Conservation (phyloP, 2,113 vertebrate species). For the Cygnus buccinator region DNA sequence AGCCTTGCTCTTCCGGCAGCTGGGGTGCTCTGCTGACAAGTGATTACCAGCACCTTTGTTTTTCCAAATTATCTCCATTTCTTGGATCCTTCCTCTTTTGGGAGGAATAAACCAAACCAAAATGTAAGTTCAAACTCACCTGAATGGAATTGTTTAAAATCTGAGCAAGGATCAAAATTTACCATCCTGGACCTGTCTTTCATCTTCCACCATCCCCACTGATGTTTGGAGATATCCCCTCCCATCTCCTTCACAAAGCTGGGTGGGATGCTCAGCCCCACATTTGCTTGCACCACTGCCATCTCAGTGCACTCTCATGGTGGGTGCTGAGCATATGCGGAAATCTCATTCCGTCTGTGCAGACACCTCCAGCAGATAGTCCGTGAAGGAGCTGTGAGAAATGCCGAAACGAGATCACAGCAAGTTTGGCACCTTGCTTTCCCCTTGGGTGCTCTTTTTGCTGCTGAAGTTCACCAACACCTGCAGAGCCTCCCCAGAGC, state of each 20-base stretch:
- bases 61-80: background rate
- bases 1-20: background rate
- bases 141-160: background rate
- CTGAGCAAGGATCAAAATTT: background rate
- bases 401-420: background rate
- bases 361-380: background rate
- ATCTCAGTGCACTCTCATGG: background rate
- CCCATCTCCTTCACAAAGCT: background rate
- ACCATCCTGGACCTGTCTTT: background rate
- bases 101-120: background rate
- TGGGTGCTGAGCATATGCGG: constrained; percentile 44
- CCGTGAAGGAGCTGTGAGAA: background rate
- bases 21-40: background rate
- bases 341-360: constrained; percentile 52
- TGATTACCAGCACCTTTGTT: fast-evolving
- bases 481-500: background rate
- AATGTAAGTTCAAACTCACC: background rate
- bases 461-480: background rate
- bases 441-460: background rate
- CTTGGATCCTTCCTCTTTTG: background rate
- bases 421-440: background rate
- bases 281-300: background rate
- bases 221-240: background rate
- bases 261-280: background rate
- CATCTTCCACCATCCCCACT: background rate